A percentile compares a stretch with the other conserved stretches of the same genome.
Evolutionary conservation across 2,888 invertebrate species (phyloP).

Genomic region (Tinea semifulvella): DNA sequence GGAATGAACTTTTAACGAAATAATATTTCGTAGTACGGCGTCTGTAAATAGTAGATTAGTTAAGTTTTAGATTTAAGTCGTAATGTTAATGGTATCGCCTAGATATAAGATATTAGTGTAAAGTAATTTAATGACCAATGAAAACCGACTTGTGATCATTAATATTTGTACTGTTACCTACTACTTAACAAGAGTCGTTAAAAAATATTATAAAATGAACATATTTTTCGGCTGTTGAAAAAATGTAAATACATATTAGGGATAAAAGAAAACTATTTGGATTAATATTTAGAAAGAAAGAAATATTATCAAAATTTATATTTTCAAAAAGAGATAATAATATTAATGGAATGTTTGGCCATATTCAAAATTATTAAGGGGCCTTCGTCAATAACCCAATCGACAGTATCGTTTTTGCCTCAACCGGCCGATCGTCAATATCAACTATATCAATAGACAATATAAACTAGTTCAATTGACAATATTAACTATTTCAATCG

Average conservation of each 20-base stretch:
- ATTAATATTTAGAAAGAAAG: slow-evolving; percentile 66
- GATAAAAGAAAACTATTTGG: slow-evolving; percentile 65
- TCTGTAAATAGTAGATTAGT: slow-evolving; percentile 50
- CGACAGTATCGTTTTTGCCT: no score
- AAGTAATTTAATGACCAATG: slow-evolving; percentile 69
- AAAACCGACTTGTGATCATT: slow-evolving; percentile 70
- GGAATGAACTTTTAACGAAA: slow-evolving; percentile 8
- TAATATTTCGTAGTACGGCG: slow-evolving; percentile 20
- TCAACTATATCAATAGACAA: no score
- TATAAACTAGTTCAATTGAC: no score
- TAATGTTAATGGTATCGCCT: slow-evolving; percentile 59
- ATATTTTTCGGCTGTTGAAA: slow-evolving; percentile 69
- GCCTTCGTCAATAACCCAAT: no score
- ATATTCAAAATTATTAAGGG: slow-evolving; percentile 49
- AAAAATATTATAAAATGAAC: slow-evolving; percentile 65
- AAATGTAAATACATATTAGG: slow-evolving; percentile 68
- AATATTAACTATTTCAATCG: no score
- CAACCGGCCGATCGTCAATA: no score
- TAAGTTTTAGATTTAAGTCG: slow-evolving; percentile 47
- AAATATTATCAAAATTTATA: slow-evolving; percentile 69
- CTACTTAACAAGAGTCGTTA: slow-evolving; percentile 68
- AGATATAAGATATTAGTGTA: slow-evolving; percentile 61
- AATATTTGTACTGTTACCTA: slow-evolving; percentile 70
- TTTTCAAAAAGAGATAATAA: slow-evolving; percentile 66
- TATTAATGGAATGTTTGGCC: slow-evolving; percentile 64